Percentiles rank a stretch among this genome's conserved stretches.
Conservation (phyloP, 2,888 invertebrate species). For the Cryptocephalus moraei region DNA sequence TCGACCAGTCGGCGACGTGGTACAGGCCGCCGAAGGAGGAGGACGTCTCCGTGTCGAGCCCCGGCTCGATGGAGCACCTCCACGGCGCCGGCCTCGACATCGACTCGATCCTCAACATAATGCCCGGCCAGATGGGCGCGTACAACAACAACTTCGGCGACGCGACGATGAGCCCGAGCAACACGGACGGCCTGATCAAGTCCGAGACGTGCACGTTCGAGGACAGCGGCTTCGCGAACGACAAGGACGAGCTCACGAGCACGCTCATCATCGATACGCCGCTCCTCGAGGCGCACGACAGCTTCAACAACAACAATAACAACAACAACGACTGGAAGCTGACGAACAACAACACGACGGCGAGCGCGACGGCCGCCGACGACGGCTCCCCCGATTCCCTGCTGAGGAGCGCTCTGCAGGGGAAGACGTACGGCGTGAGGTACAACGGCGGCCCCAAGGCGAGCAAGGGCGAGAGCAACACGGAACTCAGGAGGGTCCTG, state of each 20-base stretch:
- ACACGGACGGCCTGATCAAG: conserved; percentile 54
- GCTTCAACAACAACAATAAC: conserved; percentile 61
- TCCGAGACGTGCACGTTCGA: conserved; percentile 66
- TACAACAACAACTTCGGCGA: conserved; percentile 50
- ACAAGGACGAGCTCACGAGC: conserved; percentile 44
- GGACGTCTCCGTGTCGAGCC: conserved; percentile 48
- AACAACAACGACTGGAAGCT: conserved; percentile 75
- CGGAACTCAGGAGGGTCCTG: conserved; percentile 47
- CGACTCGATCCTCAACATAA: conserved; percentile 69
- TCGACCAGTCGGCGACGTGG: conserved; percentile 41
- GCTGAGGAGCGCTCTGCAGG: conserved; percentile 72
- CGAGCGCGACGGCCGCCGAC: conserved; percentile 19
- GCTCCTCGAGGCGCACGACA: conserved; percentile 44
- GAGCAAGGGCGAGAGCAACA: conserved; percentile 28
- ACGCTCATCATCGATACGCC: conserved; percentile 43
- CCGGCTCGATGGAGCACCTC: conserved; percentile 45
- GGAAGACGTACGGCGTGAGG: conserved; percentile 47
- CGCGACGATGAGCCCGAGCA: conserved; percentile 41
- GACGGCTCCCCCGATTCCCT: conserved; percentile 55
- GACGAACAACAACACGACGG: conserved; percentile 69
- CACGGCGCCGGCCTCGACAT: conserved; percentile 56
- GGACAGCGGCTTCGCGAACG: conserved; percentile 64
- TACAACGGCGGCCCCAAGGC: conserved; percentile 29
- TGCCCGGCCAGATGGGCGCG: conserved; percentile 51
- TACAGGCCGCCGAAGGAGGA: conserved; percentile 54